Evolutionary conservation across 2,797 vertebrate species (phyloP), one percentile per base, ranked within the genome.

Genomic region (Gymnoscopelus microlampas): DNA sequence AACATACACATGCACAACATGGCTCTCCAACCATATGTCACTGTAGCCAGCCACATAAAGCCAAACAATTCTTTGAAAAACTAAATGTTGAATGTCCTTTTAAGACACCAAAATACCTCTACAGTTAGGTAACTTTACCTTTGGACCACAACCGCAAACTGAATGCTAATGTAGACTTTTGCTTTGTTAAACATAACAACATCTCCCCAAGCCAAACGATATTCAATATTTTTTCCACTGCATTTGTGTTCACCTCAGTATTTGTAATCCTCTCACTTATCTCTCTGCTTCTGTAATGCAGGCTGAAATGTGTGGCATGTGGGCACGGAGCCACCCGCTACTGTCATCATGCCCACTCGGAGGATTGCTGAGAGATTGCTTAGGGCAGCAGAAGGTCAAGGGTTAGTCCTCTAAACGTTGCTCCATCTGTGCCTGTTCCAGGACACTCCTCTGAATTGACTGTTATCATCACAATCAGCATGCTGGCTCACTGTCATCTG

Each of bases 401-500:
- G 77, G 78, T 74, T 73, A 54, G 7, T 32, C 68, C 76, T 69
- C 74, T 54, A 73, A 71, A 79, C 70, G 71, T 24, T 9, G 66
- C 63, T 57, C 59, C 77, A 73, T 75, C 70, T 82, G 80, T 0
- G 29, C 63, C 61, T 64, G 62, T 81, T 71, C 61, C 57, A 8
- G 0, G 15, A 26, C 13, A 0, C 23, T 5, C 19, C 51, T 58
- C 53, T 49, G 54, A 62, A 44, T 62, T 63, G 74, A 64, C 63
- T 56, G 24, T 66, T 59, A 70, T 8, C 49, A 65, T 66, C 3
- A 8, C 50, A 59, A 60, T 66, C 66, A 76, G 61, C 74, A 68
- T 73, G 68, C 81, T 85, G 79, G 66, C 81, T 73, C 29, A 5
- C 4, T 2, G 57, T 24, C 71, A 69, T 66, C 15, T 1, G 60